Conservation (phyloP, 2,113 vertebrate genomes). For the Dipodomys merriami region DNA sequence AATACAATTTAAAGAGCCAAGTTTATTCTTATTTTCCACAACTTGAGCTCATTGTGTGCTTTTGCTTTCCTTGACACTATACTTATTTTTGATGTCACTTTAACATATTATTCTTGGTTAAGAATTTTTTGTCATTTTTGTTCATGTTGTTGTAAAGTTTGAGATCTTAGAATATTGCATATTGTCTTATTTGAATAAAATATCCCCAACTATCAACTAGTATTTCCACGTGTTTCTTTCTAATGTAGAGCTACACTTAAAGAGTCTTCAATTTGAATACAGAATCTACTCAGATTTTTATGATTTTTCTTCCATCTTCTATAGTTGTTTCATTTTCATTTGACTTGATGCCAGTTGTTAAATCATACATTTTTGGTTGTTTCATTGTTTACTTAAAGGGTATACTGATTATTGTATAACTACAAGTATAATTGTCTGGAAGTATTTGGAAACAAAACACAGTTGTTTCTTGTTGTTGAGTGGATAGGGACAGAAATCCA, state of each 20-base stretch:
- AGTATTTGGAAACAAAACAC: conserved; percentile 2
- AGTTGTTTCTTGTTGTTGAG: not conserved
- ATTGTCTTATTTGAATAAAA: not conserved
- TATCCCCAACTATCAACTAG: not conserved
- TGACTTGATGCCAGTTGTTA: not conserved
- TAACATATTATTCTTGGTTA: not conserved
- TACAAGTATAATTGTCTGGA: not conserved
- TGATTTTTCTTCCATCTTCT: not conserved
- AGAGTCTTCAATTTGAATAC: not conserved
- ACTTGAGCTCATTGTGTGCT: conserved; percentile 30
- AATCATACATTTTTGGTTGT: not conserved
- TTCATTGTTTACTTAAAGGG: conserved; percentile 34
- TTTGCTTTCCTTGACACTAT: conserved; percentile 21
- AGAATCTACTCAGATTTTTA: not conserved
- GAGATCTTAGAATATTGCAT: not conserved
- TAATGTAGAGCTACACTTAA: conserved; percentile 10
- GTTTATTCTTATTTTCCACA: not conserved
- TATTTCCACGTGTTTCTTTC: not conserved
- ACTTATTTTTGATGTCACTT: not conserved
- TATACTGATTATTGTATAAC: conserved; percentile 1
- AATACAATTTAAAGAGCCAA: not conserved
- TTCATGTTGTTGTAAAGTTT: conserved; percentile 22
- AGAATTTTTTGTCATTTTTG: not conserved
- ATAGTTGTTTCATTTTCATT: not conserved
- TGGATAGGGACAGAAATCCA: not conserved